Percentiles rank a stretch among this genome's conserved stretches.
These are phyloP conservation scores for Graphium colonna DNA, from an alignment of 2,888 invertebrate species.

Conservation along the genomic window DNA sequence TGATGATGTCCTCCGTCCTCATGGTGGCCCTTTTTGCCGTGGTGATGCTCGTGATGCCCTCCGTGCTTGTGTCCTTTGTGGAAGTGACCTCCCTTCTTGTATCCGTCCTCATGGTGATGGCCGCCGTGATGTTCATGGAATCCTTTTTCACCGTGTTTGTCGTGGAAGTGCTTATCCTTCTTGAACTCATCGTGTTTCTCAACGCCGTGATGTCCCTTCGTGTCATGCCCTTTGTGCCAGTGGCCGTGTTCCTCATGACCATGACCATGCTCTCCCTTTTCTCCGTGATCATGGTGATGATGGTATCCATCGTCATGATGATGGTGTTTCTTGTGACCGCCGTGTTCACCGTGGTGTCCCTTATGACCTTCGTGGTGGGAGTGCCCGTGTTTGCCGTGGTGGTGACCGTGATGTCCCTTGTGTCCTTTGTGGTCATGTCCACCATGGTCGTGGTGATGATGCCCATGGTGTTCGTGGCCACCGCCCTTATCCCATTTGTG, in stretches of 20 bases:
- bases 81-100: conserved; percentile 89
- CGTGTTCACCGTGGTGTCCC: conserved; percentile 81
- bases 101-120: conserved; percentile 86
- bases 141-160: conserved; percentile 89
- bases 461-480: conserved; percentile 82
- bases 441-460: conserved; percentile 82
- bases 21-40: too few relatives aligned
- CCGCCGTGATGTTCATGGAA: conserved; percentile 88
- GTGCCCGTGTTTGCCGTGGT: conserved; percentile 85
- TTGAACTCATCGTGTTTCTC: conserved; percentile 91
- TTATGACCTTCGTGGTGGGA: conserved; percentile 83
- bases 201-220: conserved; percentile 90
- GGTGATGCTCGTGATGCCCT: conserved; percentile 87
- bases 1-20: conserved; percentile 88
- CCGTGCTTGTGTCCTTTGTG: conserved; percentile 90
- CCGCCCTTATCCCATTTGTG: conserved; percentile 74
- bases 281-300: conserved; percentile 81
- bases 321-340: too few relatives aligned
- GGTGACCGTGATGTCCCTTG: conserved; percentile 82
- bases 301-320: conserved; percentile 84
- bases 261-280: conserved; percentile 82
- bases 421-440: conserved; percentile 84
- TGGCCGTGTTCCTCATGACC: conserved; percentile 80
- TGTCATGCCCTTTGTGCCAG: conserved; percentile 90
- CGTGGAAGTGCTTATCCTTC: conserved; percentile 91